Conservation (phyloP, 2,888 invertebrate genomes). For the Thera obeliscata region DNA sequence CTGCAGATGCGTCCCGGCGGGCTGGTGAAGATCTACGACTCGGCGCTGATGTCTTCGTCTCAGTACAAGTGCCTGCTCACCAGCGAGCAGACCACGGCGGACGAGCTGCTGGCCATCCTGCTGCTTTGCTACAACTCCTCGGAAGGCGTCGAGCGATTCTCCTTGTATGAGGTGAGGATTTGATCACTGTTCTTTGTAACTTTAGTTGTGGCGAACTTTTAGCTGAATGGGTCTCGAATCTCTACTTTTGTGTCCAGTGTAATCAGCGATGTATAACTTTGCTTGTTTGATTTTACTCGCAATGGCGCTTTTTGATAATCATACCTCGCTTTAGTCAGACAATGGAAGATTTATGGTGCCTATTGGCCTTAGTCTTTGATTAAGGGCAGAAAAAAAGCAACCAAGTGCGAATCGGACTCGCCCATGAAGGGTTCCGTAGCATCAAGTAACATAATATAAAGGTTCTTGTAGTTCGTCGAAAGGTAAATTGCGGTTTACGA, state of each 20-base stretch:
- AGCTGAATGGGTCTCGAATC: too few species aligned
- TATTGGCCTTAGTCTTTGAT: too few species aligned
- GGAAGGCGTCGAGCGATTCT: slow-evolving; percentile 94
- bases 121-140: slow-evolving; percentile 93
- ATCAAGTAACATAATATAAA: too few species aligned
- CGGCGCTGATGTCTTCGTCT: slow-evolving; percentile 94
- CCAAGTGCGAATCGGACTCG: too few species aligned
- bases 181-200: not conserved
- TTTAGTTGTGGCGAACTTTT: too few species aligned
- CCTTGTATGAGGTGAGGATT: slow-evolving; percentile 90
- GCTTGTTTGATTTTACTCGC: not conserved
- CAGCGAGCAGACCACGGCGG: slow-evolving; percentile 94
- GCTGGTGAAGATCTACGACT: slow-evolving; percentile 96
- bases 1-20: slow-evolving; percentile 95
- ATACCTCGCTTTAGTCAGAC: not conserved
- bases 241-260: too few species aligned
- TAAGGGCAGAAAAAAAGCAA: too few species aligned
- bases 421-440: too few species aligned
- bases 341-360: too few species aligned
- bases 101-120: slow-evolving; percentile 93
- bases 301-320: too few species aligned
- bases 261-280: not conserved
- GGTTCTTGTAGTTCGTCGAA: too few species aligned
- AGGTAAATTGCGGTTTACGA: too few species aligned
- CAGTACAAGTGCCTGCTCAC: slow-evolving; percentile 96